phyloP scores from a whole-genome alignment of 2,113 vertebrate species.

The Oceanodroma tethys region DNA sequence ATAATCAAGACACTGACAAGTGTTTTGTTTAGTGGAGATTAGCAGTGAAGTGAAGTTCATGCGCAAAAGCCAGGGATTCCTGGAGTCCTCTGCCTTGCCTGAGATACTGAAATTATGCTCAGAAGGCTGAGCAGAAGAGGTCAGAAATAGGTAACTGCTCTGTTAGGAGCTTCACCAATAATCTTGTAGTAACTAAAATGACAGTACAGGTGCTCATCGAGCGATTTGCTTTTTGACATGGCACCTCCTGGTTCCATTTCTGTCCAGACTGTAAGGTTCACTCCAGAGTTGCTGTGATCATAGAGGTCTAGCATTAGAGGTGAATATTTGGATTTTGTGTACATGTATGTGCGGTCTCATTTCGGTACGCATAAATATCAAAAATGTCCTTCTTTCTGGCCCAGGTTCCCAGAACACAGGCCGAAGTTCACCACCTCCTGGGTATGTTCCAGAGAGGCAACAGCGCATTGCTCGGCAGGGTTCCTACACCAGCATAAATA shows the following conservation, averaged over 20 bases:
- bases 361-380: not conserved
- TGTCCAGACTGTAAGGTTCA: not conserved
- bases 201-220: accelerated
- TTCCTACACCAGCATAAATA: conserved; percentile 96
- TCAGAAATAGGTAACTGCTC: not conserved
- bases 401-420: conserved; percentile 92
- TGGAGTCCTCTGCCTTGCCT: not conserved
- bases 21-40: not conserved
- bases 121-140: not conserved
- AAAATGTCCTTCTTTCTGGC: not conserved
- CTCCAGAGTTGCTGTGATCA: not conserved
- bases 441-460: conserved; percentile 92
- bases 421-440: conserved; percentile 92
- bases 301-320: not conserved
- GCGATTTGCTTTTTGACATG: not conserved
- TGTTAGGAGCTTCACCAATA: not conserved
- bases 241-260: not conserved
- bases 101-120: not conserved
- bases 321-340: not conserved
- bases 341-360: accelerated
- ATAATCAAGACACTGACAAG: not conserved
- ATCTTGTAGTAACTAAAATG: not conserved
- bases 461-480: conserved; percentile 94
- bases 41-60: not conserved
- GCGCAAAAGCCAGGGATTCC: not conserved